phyloP scores from a whole-genome alignment of 2,113 vertebrate species.

The Daboia siamensis region DNA sequence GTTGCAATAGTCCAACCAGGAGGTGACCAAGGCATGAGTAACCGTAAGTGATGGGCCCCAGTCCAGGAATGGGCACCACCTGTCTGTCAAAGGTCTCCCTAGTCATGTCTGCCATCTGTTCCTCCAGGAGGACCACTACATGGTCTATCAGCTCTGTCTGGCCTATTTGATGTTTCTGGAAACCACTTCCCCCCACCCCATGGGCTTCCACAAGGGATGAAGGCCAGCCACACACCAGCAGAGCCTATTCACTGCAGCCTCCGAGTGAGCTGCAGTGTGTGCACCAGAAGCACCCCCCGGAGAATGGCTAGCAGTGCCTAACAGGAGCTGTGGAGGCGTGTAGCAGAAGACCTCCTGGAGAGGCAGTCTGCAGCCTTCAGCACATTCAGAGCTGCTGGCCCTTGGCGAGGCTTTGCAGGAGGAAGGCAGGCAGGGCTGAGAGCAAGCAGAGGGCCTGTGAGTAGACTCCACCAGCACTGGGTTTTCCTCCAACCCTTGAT shows the following conservation, averaged over 20 bases:
- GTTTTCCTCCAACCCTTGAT: not conserved
- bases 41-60: not conserved
- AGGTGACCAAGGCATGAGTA: not conserved
- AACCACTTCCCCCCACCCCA: too few species aligned
- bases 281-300: too few species aligned
- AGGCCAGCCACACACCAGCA: not conserved
- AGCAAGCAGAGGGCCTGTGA: not conserved
- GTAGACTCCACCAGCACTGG: not conserved
- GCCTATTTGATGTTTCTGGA: not conserved
- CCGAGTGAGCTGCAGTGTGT: too few species aligned
- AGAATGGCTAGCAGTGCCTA: not conserved
- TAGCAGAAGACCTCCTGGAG: too few species aligned
- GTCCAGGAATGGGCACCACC: not conserved
- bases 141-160: not conserved
- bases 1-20: not conserved
- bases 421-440: not conserved
- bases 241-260: too few species aligned
- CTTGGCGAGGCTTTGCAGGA: not conserved
- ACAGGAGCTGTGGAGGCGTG: too few species aligned
- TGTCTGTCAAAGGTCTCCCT: not conserved
- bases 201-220: not conserved
- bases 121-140: not conserved
- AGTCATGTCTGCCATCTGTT: not conserved
- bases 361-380: too few species aligned
- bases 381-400: not conserved